A percentile compares a stretch with the other conserved stretches of the same genome.
Evolutionary conservation across 1,140 invertebrate species (phyloP).

Genomic region (Euwallacea similis): DNA sequence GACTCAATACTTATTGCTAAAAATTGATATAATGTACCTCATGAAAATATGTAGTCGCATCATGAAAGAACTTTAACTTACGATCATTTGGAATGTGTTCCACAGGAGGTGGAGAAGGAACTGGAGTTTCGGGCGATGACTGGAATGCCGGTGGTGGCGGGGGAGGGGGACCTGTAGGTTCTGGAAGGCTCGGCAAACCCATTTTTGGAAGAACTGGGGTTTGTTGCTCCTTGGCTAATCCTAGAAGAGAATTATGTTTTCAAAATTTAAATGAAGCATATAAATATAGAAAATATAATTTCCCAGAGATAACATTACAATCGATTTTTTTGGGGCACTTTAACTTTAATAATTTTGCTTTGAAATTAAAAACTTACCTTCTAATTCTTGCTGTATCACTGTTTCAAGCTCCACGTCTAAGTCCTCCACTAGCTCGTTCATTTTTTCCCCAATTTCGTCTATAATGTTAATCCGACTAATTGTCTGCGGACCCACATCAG

Average conservation of each 20-base stretch:
- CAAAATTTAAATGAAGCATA: too few species aligned
- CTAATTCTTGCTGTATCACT: conserved; percentile 63
- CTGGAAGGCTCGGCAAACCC: conserved; percentile 66
- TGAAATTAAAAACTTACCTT: conserved; percentile 34
- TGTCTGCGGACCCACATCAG: conserved; percentile 70
- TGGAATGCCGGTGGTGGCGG: conserved; percentile 59
- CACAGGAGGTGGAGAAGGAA: conserved; percentile 49
- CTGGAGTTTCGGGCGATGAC: conserved; percentile 46
- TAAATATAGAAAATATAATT: too few species aligned
- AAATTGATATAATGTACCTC: too few species aligned
- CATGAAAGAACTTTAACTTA: background rate
- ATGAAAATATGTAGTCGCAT: background rate
- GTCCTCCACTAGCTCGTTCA: conserved; percentile 80
- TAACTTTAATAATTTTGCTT: too few species aligned
- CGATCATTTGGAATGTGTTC: conserved; percentile 27
- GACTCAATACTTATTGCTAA: too few species aligned
- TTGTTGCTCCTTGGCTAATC: conserved; percentile 51
- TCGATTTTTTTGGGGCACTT: too few species aligned
- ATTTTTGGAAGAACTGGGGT: conserved; percentile 50
- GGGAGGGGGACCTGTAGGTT: conserved; percentile 73
- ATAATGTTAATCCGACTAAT: conserved; percentile 62
- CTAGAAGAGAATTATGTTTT: conserved; percentile 12
- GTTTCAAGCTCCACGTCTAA: conserved; percentile 71
- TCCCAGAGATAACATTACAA: too few species aligned
- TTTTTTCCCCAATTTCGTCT: conserved; percentile 82